Base-by-base conservation (phyloP, 2,888 invertebrate genomes). In the Cremastinae sp. region DNA sequence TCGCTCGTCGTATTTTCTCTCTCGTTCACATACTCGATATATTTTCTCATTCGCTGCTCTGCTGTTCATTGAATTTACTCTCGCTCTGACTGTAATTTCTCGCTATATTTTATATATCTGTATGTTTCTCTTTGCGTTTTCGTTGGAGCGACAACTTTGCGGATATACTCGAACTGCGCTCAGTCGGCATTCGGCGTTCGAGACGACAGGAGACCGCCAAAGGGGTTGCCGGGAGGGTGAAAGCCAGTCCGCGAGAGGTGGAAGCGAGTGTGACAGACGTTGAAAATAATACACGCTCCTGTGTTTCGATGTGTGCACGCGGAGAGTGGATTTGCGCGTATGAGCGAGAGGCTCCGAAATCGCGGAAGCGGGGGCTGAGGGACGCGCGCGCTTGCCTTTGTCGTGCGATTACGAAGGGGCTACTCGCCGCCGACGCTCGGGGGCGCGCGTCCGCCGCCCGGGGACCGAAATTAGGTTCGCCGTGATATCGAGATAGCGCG, bases 361-460 rank as follows among this genome's bases (percentile, higher is more conserved):
- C 62, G 61, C 56, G 64, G 14, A 34, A 10, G 43, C 43, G 53
- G 28, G 22, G 28, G 14, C 20, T 68, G 61, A 61, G 59, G 53
- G 77, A 69, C 38, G 75, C 69, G 49, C 75, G 71, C 69, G 51
- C 75, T 71, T 78, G 78, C 80, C 83, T 85, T 84, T 85, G 85
- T 85, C 84, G 84, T 78, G 61, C 81, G 82, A 85, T 84, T 84
- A 84, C 83, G 80, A 79, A 81, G 83, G 84, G 79, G 74, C 74
- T 74, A 76, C 69, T 53, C 73, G 54, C 20, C 58, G 43, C 34
- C 54, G 58, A 54, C 14, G 64, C 76, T 72, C 76, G 68, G 58
- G 76, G 76, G 74, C 62, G 47, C 45, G 75, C 54, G 54, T 53
- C 28, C 45, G 69, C 61, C 70, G 56, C 59, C 54, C 75, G 68